These are phyloP conservation scores for Acanthochromis polyacanthus DNA, from an alignment of 2,113 vertebrate species.

Conservation along the genomic window DNA sequence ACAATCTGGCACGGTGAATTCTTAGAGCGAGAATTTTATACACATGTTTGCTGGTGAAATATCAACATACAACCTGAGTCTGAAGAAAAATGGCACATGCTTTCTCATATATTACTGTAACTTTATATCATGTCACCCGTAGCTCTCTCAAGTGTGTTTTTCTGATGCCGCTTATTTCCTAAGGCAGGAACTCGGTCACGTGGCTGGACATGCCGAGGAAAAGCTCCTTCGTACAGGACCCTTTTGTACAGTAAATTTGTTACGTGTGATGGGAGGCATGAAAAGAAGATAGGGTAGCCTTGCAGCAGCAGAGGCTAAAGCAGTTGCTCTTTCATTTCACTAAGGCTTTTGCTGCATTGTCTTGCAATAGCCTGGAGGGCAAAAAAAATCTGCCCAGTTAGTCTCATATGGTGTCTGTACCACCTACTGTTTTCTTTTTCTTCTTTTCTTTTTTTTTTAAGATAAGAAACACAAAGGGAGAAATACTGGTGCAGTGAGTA, in stretches of 20 bases:
- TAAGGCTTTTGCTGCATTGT: conserved; percentile 70
- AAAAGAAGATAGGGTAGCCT: conserved; percentile 59
- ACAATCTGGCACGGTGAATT: neutral
- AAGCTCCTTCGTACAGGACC: conserved; percentile 18
- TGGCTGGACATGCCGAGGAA: conserved; percentile 23
- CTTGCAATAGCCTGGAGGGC: conserved; percentile 51
- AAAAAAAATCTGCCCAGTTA: conserved; percentile 33
- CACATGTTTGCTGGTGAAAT: neutral
- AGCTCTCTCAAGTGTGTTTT: conserved; percentile 39
- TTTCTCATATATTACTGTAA: conserved; percentile 18
- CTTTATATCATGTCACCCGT: conserved; percentile 17
- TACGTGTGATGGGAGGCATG: conserved; percentile 51
- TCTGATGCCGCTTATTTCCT: conserved; percentile 52
- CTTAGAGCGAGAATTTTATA: neutral
- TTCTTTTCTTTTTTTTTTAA: no score
- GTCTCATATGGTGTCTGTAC: conserved; percentile 38
- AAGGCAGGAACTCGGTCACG: conserved; percentile 37
- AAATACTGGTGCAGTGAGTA: conserved; percentile 29
- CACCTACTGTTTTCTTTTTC: conserved; percentile 28
- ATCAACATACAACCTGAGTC: neutral
- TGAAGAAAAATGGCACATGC: neutral
- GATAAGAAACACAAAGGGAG: conserved; percentile 24
- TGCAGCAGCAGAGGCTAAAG: conserved; percentile 59
- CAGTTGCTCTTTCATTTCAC: conserved; percentile 65
- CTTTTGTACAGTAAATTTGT: conserved; percentile 53